phyloP scores from a whole-genome alignment of 2,113 vertebrate genomes.

The Leptobrachium leishanense region DNA sequence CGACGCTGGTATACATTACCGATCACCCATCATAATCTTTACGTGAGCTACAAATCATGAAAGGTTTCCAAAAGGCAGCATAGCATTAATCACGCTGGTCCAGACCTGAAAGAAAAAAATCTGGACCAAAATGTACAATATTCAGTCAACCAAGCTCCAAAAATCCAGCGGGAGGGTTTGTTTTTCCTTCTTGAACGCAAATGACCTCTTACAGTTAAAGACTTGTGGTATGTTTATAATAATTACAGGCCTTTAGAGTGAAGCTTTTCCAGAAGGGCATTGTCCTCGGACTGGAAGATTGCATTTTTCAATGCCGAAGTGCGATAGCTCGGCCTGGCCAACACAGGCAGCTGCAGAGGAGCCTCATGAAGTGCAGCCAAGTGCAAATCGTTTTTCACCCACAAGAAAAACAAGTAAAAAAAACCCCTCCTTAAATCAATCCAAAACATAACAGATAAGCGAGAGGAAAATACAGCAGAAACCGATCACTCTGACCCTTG shows the following conservation, averaged over 20 bases:
- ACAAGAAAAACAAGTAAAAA: constrained; percentile 12
- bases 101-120: not conserved
- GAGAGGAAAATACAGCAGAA: not conserved
- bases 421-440: not conserved
- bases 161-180: constrained; percentile 27
- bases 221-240: constrained; percentile 22
- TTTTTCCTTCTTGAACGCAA: not conserved
- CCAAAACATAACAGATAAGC: constrained; percentile 2
- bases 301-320: not conserved
- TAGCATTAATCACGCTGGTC: not conserved
- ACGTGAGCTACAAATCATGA: not conserved
- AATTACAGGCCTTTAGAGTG: constrained; percentile 18
- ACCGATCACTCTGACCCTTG: too few relatives aligned
- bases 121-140: too few relatives aligned
- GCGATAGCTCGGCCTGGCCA: constrained; percentile 11
- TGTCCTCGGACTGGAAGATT: constrained; percentile 8
- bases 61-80: not conserved
- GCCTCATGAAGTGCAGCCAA: not conserved
- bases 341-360: not conserved
- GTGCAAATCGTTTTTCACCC: not conserved
- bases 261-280: constrained; percentile 26
- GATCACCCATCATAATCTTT: constrained; percentile 2
- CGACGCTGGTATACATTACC: not conserved
- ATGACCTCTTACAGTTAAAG: constrained; percentile 32
- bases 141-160: not conserved